Evolutionary conservation across 2,888 invertebrate genomes (phyloP).

Genomic region (Gasteruption jaculator): DNA sequence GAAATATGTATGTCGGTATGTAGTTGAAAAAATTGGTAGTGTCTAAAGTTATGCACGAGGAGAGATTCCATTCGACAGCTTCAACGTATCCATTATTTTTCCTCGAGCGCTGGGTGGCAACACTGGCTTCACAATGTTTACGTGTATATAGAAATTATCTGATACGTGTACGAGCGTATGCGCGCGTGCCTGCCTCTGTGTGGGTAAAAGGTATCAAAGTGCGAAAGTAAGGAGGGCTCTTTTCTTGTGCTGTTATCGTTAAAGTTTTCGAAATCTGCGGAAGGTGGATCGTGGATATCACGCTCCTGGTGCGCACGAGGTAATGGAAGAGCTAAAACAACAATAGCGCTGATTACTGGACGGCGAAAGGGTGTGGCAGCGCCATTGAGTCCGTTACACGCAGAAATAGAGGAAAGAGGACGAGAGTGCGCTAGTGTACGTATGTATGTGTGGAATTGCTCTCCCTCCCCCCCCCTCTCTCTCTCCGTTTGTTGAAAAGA

Average conservation of each 20-base stretch:
- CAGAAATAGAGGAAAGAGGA: constrained; percentile 41
- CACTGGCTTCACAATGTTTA: neutral
- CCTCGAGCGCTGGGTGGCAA: too few species aligned
- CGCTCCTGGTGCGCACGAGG: constrained; percentile 22
- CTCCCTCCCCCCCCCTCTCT: constrained; percentile 1
- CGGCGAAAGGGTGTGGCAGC: constrained; percentile 51
- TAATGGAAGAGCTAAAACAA: constrained; percentile 40
- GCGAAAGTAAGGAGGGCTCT: neutral
- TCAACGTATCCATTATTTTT: constrained; percentile 20
- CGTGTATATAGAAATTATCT: constrained; percentile 4
- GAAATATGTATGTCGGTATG: too few species aligned
- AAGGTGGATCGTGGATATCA: neutral
- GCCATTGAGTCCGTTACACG: constrained; percentile 50
- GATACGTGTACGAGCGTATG: constrained; percentile 14
- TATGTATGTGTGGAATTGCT: too few species aligned
- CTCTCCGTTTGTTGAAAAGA: too few species aligned
- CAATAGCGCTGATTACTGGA: constrained; percentile 50
- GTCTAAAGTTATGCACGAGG: too few species aligned
- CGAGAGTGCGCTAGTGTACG: constrained; percentile 17
- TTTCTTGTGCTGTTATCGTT: neutral
- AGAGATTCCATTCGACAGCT: constrained; percentile 21
- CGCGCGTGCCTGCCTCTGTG: neutral
- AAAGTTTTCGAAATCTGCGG: neutral
- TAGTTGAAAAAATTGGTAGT: too few species aligned
- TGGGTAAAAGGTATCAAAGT: neutral